Conservation (phyloP, 2,113 vertebrate species). For the Muntiacus reevesi region DNA sequence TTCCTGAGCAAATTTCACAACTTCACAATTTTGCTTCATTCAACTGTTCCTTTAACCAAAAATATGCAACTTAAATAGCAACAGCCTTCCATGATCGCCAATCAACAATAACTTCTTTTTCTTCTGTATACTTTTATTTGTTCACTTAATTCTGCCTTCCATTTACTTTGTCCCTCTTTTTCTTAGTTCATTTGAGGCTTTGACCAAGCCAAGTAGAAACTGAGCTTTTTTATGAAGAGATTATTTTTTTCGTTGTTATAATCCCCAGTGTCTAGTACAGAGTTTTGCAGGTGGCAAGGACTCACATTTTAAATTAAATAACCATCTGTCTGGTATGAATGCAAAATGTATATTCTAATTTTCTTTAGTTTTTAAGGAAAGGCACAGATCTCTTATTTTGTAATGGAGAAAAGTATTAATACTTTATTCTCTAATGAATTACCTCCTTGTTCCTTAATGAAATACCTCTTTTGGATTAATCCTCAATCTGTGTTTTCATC, state of each 20-base stretch:
- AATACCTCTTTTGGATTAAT: conserved; percentile 9
- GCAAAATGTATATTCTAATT: conserved; percentile 29
- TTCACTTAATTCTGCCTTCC: conserved; percentile 8
- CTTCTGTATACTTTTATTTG: background rate
- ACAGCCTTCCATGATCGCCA: background rate
- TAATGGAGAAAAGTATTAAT: background rate
- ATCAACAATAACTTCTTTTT: background rate
- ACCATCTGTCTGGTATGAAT: conserved; percentile 22
- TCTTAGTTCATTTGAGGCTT: conserved; percentile 5
- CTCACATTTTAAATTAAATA: conserved; percentile 23
- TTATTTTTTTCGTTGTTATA: conserved; percentile 16
- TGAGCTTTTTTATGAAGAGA: background rate
- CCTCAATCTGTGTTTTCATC: background rate
- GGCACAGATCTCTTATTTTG: background rate
- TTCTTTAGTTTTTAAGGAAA: conserved; percentile 28
- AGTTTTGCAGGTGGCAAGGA: conserved; percentile 15
- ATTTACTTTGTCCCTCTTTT: background rate
- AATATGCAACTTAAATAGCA: background rate
- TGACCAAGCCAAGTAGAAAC: background rate
- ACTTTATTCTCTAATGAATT: conserved; percentile 27
- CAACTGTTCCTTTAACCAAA: background rate
- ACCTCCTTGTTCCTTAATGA: background rate
- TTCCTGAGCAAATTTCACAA: conserved; percentile 29
- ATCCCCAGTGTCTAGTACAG: background rate
- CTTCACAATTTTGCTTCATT: background rate